Conservation (phyloP, 1,140 invertebrate genomes). For the Globodera rostochiensis region DNA sequence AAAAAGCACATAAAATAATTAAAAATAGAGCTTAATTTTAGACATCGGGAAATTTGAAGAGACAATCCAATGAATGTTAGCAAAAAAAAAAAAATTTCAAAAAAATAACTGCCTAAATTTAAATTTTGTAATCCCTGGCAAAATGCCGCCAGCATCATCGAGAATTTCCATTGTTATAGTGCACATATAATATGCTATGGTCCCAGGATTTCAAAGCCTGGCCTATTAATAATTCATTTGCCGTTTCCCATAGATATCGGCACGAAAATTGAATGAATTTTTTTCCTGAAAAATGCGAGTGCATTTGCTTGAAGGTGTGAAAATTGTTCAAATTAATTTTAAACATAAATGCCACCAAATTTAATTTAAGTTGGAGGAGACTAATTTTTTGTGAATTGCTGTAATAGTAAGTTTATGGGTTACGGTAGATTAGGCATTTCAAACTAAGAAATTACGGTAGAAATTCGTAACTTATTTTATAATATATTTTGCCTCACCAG, state of each 20-base stretch:
- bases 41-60: no score
- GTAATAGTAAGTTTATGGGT: no score
- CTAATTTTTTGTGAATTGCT: no score
- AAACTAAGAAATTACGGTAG: no score
- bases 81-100: no score
- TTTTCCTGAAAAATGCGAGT: not conserved
- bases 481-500: constrained; percentile 71
- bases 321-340: not conserved
- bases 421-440: no score
- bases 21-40: not conserved
- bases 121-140: no score
- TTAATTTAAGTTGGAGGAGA: no score
- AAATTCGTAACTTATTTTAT: no score
- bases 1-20: constrained; percentile 12
- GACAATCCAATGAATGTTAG: no score
- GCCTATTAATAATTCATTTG: not conserved
- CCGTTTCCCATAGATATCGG: not conserved
- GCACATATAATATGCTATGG: not conserved
- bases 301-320: not conserved
- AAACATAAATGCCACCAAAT: not conserved
- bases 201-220: not conserved
- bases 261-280: not conserved
- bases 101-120: no score
- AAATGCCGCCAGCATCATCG: no score
- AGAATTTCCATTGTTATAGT: not conserved